Evolutionary conservation across 2,888 invertebrate genomes (phyloP), one percentile per base, ranked within the genome.

Genomic region (Protonemura montana): DNA sequence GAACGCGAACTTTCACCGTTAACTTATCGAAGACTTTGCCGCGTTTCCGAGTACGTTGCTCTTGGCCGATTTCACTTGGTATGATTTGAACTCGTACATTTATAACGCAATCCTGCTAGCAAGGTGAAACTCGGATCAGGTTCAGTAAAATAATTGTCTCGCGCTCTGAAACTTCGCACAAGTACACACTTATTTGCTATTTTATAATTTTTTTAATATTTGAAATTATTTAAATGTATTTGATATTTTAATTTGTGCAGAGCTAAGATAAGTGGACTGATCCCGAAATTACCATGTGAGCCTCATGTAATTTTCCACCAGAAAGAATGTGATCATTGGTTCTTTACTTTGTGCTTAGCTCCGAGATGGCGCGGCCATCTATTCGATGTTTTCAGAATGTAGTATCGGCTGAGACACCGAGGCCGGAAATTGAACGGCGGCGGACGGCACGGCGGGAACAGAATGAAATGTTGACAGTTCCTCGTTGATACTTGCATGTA

Each of bases 51-150:
- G 78, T 26, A 78, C 78, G 28, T 27, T 78, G 78, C 78, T 78
- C 78, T 78, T 13, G 10, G 26, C 59, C 78, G 26, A 78, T 78
- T 78, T 78, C 28, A 28, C 78, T 78, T 25, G 78, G 27, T 78
- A 6, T 78, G 78, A 78, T 78, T 78, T 78, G 78, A 78, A 78
- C 26, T 78, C 28, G 78, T 21, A 78, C 78, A 78, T 78, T 78
- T 78, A 78, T 28, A 78, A 10, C 59, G 59, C 21, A 59, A 59
- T 21, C 59, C 59, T 21, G 59, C 16, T 59, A 2, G 59, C 2
- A 59, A 21, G 59, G 59, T 16, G 13, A 21, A 21, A 2, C 21
- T 59, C 16, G 59, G 3, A 59, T 16, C 59, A 59, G 21, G 59
- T 59, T 1, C 21, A 3, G 16, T 16, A 21, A 21, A 13, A 59